phyloP scores from a whole-genome alignment of 2,797 vertebrate genomes.

The Hozukius guyotensis region DNA sequence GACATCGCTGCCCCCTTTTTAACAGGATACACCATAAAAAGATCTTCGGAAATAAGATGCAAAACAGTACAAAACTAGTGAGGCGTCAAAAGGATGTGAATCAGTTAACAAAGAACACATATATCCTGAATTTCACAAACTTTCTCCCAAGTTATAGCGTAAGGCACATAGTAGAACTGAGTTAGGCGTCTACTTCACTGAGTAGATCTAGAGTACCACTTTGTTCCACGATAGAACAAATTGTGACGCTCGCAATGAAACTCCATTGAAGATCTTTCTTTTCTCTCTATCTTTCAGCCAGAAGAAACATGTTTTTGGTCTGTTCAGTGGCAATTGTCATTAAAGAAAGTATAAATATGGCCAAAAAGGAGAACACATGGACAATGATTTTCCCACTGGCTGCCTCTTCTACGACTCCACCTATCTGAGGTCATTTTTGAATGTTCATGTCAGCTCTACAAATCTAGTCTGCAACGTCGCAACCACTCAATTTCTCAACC shows the following conservation, averaged over 20 bases:
- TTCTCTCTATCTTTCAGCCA: conserved; percentile 85
- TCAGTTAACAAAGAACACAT: conserved; percentile 99
- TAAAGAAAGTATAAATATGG: conserved; percentile 88
- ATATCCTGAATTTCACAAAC: conserved; percentile 99
- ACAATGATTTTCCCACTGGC: conserved; percentile 74
- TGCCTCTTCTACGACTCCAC: conserved; percentile 60
- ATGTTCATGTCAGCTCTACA: conserved; percentile 65
- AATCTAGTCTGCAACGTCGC: conserved; percentile 59
- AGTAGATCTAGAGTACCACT: conserved; percentile 96
- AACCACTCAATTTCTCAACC: conserved; percentile 44
- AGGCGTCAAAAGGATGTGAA: conserved; percentile 98
- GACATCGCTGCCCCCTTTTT: conserved; percentile 94
- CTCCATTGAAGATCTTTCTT: conserved; percentile 87
- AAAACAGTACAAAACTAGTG: conserved; percentile 99
- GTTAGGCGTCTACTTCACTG: conserved; percentile 95
- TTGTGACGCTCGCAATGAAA: conserved; percentile 90
- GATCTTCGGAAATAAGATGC: conserved; percentile 98
- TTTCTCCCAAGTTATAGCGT: conserved; percentile 98
- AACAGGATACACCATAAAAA: conserved; percentile 99
- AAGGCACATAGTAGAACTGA: conserved; percentile 99
- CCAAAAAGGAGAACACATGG: conserved; percentile 70
- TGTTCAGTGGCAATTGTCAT: conserved; percentile 95
- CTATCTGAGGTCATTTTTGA: conserved; percentile 73
- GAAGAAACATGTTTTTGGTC: conserved; percentile 92
- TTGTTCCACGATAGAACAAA: conserved; percentile 97